Evolutionary conservation across 2,113 vertebrate genomes (phyloP).

Genomic region (Tragelaphus strepsiceros): DNA sequence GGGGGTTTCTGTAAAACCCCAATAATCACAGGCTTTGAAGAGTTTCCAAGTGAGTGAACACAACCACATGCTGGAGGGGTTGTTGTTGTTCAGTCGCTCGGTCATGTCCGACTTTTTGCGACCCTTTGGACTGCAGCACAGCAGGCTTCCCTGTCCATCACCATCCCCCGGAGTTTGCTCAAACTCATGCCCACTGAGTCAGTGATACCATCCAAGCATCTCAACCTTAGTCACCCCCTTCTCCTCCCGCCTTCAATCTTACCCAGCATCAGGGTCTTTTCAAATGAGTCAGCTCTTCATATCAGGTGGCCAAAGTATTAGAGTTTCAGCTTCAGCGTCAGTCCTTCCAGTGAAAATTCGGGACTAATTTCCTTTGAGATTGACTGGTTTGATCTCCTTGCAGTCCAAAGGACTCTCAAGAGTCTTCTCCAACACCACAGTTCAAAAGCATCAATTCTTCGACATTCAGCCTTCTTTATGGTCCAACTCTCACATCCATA

Average conservation of each 20-base stretch:
- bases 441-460: not conserved
- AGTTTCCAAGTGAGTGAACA: not conserved
- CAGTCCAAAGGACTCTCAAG: not conserved
- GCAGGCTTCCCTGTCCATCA: not conserved
- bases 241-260: not conserved
- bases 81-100: fast-evolving
- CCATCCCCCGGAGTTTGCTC: not conserved
- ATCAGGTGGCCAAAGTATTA: not conserved
- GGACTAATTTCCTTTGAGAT: not conserved
- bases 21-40: not conserved
- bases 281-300: not conserved
- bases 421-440: not conserved
- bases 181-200: not conserved
- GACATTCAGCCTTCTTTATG: not conserved
- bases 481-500: not conserved
- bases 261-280: not conserved
- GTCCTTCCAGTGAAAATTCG: not conserved
- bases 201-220: not conserved
- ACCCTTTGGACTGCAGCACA: not conserved
- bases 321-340: not conserved
- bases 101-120: not conserved
- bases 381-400: not conserved
- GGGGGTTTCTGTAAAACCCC: not conserved
- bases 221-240: not conserved
- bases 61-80: fast-evolving